A percentile compares a stretch with the other conserved stretches of the same genome.
Evolutionary conservation across 2,113 vertebrate genomes (phyloP).

Genomic region (Thamnaconus septentrionalis): DNA sequence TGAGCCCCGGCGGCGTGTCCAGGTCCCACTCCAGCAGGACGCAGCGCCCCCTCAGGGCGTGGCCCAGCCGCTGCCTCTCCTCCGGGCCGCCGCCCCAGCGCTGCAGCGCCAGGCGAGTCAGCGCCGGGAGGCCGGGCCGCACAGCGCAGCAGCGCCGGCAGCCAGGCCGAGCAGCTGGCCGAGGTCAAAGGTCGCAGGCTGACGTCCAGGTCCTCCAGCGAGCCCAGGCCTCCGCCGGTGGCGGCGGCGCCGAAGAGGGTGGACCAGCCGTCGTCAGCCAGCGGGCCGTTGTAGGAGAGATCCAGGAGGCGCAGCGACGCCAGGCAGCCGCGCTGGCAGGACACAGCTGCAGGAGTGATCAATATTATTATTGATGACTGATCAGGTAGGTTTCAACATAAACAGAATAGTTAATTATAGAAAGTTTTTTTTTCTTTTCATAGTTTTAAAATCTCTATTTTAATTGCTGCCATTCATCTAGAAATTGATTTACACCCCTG

Average conservation of each 20-base stretch:
- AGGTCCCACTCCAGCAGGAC: constrained; percentile 76
- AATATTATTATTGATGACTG: background rate
- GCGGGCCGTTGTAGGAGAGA: constrained; percentile 82
- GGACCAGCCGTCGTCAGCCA: constrained; percentile 77
- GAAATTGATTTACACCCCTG: no score
- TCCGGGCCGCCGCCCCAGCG: constrained; percentile 73
- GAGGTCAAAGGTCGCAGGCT: constrained; percentile 76
- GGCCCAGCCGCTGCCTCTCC: constrained; percentile 69
- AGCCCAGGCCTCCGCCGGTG: constrained; percentile 62
- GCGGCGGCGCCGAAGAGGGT: constrained; percentile 69
- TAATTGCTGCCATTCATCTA: no score
- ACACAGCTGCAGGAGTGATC: constrained; percentile 58
- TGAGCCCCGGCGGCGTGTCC: fast-evolving
- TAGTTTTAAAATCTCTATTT: no score
- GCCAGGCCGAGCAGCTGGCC: constrained; percentile 73
- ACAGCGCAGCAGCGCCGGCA: constrained; percentile 73
- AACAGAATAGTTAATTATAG: no score
- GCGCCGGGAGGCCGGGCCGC: constrained; percentile 66
- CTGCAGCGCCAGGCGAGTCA: constrained; percentile 77
- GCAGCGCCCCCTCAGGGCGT: constrained; percentile 64
- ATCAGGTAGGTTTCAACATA: background rate
- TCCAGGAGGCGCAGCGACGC: constrained; percentile 75
- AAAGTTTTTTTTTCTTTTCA: no score
- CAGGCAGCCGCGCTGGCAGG: constrained; percentile 65
- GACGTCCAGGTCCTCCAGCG: constrained; percentile 80